Evolutionary conservation across 2,888 invertebrate species (phyloP).

Genomic region (Calameuta idolon): DNA sequence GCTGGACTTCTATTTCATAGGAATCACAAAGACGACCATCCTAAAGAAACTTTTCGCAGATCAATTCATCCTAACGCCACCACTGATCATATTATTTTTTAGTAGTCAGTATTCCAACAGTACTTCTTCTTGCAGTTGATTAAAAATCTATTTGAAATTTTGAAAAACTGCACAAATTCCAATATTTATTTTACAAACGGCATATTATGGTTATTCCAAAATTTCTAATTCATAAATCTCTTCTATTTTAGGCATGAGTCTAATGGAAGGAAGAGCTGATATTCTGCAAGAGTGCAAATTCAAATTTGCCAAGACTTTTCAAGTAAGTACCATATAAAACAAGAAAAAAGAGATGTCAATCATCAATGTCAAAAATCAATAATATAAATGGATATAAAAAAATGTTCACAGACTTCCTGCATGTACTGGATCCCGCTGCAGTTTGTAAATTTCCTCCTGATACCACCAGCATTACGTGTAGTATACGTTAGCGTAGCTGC

Average conservation of each 20-base stretch:
- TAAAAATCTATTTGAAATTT: conserved; percentile 1
- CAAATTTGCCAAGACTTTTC: conserved; percentile 78
- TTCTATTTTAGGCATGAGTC: conserved; percentile 74
- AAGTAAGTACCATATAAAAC: conserved; percentile 47
- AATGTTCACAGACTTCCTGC: conserved; percentile 76
- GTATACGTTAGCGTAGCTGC: conserved; percentile 83
- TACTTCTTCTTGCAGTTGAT: not conserved
- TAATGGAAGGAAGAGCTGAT: conserved; percentile 79
- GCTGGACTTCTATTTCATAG: conserved; percentile 78
- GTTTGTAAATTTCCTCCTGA: conserved; percentile 79
- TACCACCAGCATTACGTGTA: conserved; percentile 81
- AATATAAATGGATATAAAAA: not conserved
- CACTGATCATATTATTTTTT: conserved; percentile 78
- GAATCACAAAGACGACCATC: conserved; percentile 74
- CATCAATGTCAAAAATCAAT: too few relatives aligned
- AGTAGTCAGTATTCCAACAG: conserved; percentile 71
- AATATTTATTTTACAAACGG: not conserved
- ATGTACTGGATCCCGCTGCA: conserved; percentile 88
- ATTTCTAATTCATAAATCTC: not conserved
- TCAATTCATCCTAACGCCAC: conserved; percentile 82
- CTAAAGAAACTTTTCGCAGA: conserved; percentile 79
- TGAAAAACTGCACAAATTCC: not conserved
- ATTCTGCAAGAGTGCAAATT: conserved; percentile 77
- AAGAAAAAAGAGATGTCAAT: too few relatives aligned
- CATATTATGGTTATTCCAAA: not conserved